Evolutionary conservation across 1,140 invertebrate genomes (phyloP).

Genomic region (Oncopeltus fasciatus): DNA sequence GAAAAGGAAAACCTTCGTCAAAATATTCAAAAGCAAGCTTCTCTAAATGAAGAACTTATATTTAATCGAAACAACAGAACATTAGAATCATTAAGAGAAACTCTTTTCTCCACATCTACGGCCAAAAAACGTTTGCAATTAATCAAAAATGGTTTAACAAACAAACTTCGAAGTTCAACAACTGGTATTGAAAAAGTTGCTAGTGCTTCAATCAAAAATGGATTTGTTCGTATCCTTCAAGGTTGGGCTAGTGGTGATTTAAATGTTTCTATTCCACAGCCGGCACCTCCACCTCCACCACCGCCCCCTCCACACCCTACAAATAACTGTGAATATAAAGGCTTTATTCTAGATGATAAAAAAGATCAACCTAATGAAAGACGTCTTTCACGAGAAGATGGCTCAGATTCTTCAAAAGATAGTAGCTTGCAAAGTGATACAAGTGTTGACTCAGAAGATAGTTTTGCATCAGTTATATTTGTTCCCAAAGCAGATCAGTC

Average conservation of each 20-base stretch:
- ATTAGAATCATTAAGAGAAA: constrained; percentile 56
- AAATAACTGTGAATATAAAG: constrained; percentile 24
- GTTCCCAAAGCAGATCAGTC: constrained; percentile 49
- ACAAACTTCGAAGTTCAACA: constrained; percentile 62
- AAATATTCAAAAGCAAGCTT: constrained; percentile 77
- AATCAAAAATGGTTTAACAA: constrained; percentile 67
- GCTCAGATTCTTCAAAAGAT: constrained; percentile 81
- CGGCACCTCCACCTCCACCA: constrained; percentile 15
- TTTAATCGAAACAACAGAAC: constrained; percentile 46
- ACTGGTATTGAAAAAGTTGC: constrained; percentile 66
- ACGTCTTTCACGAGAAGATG: constrained; percentile 60
- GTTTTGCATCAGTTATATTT: constrained; percentile 79
- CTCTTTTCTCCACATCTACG: constrained; percentile 52
- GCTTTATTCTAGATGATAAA: constrained; percentile 27
- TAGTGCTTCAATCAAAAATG: constrained; percentile 42
- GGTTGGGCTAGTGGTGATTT: constrained; percentile 39
- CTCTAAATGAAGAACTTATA: constrained; percentile 72
- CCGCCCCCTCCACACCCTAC: constrained; percentile 14
- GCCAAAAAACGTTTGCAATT: constrained; percentile 69
- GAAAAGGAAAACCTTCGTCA: constrained; percentile 71
- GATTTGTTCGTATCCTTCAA: constrained; percentile 59
- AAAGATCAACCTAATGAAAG: constrained; percentile 34
- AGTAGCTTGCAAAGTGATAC: constrained; percentile 84
- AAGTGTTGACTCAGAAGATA: constrained; percentile 82
- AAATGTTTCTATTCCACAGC: constrained; percentile 14